Conservation (phyloP, 2,113 vertebrate species). For the Percina caprodes region DNA sequence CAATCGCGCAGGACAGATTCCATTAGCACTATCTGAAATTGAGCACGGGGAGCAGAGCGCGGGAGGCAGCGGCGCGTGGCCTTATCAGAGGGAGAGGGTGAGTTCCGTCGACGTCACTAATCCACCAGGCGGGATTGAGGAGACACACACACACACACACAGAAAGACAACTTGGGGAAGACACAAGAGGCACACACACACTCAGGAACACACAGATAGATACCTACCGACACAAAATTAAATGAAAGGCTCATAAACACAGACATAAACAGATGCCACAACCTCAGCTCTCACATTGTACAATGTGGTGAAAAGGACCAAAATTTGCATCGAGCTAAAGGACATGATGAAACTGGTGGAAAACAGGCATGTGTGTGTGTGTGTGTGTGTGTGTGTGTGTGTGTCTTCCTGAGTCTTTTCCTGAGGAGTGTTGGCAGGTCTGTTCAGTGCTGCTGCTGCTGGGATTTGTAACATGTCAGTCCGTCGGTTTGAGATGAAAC, state of each 20-base stretch:
- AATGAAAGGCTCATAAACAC: neutral
- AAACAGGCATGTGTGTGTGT: slow-evolving; percentile 51
- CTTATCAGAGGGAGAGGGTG: slow-evolving; percentile 92
- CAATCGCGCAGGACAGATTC: slow-evolving; percentile 99
- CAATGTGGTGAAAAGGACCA: slow-evolving; percentile 32
- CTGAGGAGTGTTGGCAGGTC: slow-evolving; percentile 54
- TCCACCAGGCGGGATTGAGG: slow-evolving; percentile 89
- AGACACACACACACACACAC: slow-evolving; percentile 28
- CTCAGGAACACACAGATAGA: slow-evolving; percentile 16
- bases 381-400: slow-evolving; percentile 10
- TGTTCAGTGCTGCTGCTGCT: slow-evolving; percentile 40
- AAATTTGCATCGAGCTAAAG: slow-evolving; percentile 47
- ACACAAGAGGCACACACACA: slow-evolving; percentile 21
- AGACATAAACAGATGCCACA: neutral
- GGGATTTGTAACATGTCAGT: slow-evolving; percentile 65
- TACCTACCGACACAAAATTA: slow-evolving; percentile 2
- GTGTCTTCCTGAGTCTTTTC: slow-evolving; percentile 13
- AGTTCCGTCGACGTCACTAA: slow-evolving; percentile 92
- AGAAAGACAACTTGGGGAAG: slow-evolving; percentile 40
- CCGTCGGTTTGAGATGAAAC: slow-evolving; percentile 46
- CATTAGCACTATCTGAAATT: slow-evolving; percentile 99
- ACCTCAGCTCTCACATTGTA: slow-evolving; percentile 3
- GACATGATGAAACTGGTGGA: slow-evolving; percentile 70
- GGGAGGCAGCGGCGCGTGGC: slow-evolving; percentile 82
- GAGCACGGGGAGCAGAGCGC: slow-evolving; percentile 85